Base-by-base conservation (phyloP, 2,888 invertebrate genomes). In the Lysandra bellargus region DNA sequence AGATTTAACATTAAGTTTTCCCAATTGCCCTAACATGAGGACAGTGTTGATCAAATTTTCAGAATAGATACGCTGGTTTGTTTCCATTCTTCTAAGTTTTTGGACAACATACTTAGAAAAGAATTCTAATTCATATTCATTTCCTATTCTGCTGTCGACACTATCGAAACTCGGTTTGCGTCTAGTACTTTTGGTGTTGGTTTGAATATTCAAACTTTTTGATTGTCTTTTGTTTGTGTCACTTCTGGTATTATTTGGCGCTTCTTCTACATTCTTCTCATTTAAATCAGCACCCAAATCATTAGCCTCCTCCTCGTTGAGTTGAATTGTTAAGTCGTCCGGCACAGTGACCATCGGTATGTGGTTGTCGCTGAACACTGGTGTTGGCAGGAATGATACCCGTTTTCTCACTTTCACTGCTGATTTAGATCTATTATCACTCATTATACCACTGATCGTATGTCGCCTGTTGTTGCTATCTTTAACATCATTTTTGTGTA, bases 11-110 rank as follows among this genome's bases (percentile, higher is more conserved):
- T 90, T 92, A 49, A 94, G 85, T 86, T 91, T 89, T 9, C 90
- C 90, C 17, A 94, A 87, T 84, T 94, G 94, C 64, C 94, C 94
- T 37, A 94, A 83, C 94, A 94, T 94, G 4, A 94, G 88, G 3
- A 93, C 93, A 79, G 94, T 94, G 80, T 94, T 94, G n/a, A 94
- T 94, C 84, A 94, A 87, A 83, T 94, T 94, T 84, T 94, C 94
- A 17, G 94, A 93, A 84, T 94, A 94, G 83, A 94, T 94, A 79
- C 94, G 91, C 81, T 94, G 94, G 83, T 94, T 93, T 6, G 93
- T 94, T 84, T 94, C 94, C 94, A 94, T 94, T 87, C 85, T 89
- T 83, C 94, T 88, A 73, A 94, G 84, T 83, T 94, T 94, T 83
- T 94, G 94, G 0, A 93, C 94, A 79, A 94, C 89, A 89, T 94